Conservation (phyloP, 23 tunicate genomes). For the Trididemnum clinides region DNA sequence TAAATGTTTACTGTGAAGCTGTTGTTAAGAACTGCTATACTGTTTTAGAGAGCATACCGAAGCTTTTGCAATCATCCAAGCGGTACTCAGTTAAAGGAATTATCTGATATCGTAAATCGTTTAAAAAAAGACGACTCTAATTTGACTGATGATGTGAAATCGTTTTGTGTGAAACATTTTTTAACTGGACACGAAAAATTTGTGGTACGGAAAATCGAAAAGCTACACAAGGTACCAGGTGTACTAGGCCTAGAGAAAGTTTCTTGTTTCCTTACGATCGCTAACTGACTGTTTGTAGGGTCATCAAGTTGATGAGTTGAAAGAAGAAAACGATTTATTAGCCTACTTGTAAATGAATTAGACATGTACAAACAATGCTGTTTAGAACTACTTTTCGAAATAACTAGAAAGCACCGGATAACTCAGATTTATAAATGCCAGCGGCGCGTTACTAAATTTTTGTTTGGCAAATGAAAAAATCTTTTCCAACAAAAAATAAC, state of each 20-base stretch:
- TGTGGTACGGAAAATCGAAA: neutral
- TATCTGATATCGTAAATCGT: neutral
- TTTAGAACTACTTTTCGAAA: too few relatives aligned
- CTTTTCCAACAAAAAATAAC: too few relatives aligned
- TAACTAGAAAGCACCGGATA: too few relatives aligned
- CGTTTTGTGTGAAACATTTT: constrained; percentile 14
- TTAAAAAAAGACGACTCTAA: neutral
- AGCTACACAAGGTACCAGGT: neutral
- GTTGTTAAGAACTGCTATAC: too few relatives aligned
- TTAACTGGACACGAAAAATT: neutral
- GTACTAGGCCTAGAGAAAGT: neutral
- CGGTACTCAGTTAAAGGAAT: constrained; percentile 5
- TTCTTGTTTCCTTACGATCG: neutral
- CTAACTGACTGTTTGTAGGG: too few relatives aligned
- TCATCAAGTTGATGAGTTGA: too few relatives aligned
- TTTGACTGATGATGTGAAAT: neutral
- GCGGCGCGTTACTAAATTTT: too few relatives aligned
- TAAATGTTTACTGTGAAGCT: neutral
- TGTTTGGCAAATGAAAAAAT: too few relatives aligned
- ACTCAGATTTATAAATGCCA: too few relatives aligned
- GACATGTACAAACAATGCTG: too few relatives aligned
- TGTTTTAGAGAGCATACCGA: constrained; percentile 10
- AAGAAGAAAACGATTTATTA: too few relatives aligned
- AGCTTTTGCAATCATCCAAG: neutral
- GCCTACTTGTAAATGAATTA: too few relatives aligned